phyloP scores from a whole-genome alignment of 2,113 vertebrate genomes.

The Colinus virginianus region DNA sequence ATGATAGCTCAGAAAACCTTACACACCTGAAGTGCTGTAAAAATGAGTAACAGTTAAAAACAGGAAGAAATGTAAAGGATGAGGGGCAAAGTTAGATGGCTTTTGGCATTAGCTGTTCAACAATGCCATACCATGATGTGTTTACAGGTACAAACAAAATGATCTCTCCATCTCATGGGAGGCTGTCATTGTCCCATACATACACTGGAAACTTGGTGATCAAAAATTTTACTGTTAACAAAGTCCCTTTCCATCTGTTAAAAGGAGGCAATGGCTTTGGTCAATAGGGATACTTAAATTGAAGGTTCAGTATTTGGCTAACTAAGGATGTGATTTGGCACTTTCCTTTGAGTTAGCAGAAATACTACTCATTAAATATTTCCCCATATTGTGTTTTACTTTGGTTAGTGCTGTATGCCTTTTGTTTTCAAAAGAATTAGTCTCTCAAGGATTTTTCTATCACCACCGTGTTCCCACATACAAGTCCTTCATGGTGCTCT shows the following conservation, averaged over 20 bases:
- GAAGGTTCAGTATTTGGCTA: slow-evolving; percentile 2
- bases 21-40: slow-evolving; percentile 67
- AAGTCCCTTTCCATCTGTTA: slow-evolving; percentile 30
- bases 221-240: slow-evolving; percentile 4
- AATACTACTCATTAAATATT: not conserved
- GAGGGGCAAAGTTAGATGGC: slow-evolving; percentile 32
- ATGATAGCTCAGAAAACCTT: slow-evolving; percentile 53
- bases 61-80: slow-evolving; percentile 61
- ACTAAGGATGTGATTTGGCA: not conserved
- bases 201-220: slow-evolving; percentile 12
- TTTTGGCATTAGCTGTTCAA: slow-evolving; percentile 42
- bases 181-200: not conserved
- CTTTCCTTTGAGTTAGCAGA: not conserved
- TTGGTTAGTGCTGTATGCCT: not conserved
- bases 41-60: slow-evolving; percentile 68
- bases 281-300: not conserved
- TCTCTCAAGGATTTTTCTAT: not conserved
- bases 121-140: slow-evolving; percentile 12
- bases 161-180: not conserved
- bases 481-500: not conserved
- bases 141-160: slow-evolving; percentile 49
- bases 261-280: slow-evolving; percentile 9
- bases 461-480: not conserved
- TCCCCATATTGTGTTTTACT: not conserved
- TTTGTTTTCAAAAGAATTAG: not conserved